Base-by-base conservation (phyloP, 1,140 invertebrate species). In the Zaprionus nigranus region DNA sequence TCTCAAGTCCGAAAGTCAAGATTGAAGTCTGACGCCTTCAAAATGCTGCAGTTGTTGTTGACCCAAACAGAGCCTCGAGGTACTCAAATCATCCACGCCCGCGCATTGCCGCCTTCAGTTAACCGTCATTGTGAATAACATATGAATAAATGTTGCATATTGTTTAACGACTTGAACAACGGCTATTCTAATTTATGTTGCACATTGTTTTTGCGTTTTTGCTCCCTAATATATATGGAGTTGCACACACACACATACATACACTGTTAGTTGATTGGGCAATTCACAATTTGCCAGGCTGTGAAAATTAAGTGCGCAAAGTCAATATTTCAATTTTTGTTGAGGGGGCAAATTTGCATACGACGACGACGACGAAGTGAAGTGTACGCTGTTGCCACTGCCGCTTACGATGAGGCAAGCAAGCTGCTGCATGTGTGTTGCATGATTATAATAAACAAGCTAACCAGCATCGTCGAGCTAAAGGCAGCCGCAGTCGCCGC, bases 171-270 rank as follows among this genome's bases (percentile, higher is more conserved):
- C 63, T 81, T 17, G n/a, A 46, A 46, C 67, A 74, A 78, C 70
- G 69, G 78, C 59, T 84, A 78, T 88, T 88, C 81, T 87, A 87
- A 87, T 88, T 84, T 88, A 88, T 88, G 84, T 84, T 84, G 81
- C 78, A 84, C 49, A 83, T 84, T 87, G 84, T 87, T 78, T 82
- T 79, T 68, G 38, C 58, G 26, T 49, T 40, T 51, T 43, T 34
- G 30, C 38, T 11, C 17, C 46, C 9, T 46, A 17, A 13, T 59
- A 36, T 38, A 60, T 24, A 60, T 40, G 24, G 13, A 49, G 58
- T 60, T 78, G 17, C 46, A 65, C 65, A 60, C 54, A 38, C 34
- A 59, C 63, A 43, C 40, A 49, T 22, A 54, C 53, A 40, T 24
- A 40, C 43, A 46, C 28, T 62, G 43, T 24, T 17, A 30, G 66